A percentile compares a stretch with the other conserved stretches of the same genome.
These are phyloP conservation scores for Diloba caeruleocephala DNA, from an alignment of 2,888 invertebrate genomes.

Conservation along the genomic window DNA sequence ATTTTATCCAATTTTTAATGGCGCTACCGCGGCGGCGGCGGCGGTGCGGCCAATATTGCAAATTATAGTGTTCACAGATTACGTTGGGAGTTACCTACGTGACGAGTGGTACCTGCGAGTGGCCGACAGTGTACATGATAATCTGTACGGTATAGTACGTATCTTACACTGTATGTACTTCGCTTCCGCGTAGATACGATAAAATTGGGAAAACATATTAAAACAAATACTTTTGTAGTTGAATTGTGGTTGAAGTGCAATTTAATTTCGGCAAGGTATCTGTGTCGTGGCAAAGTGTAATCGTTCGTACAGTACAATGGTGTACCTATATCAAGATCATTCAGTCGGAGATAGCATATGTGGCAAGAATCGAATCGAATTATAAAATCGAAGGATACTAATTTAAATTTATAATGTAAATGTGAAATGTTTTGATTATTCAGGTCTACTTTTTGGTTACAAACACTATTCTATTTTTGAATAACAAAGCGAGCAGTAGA, in stretches of 20 bases:
- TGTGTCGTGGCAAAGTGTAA: too few relatives aligned
- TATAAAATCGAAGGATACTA: too few relatives aligned
- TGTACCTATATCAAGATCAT: too few relatives aligned
- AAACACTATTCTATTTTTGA: too few relatives aligned
- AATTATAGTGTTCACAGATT: conserved; percentile 86
- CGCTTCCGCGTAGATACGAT: conserved; percentile 36
- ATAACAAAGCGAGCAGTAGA: too few relatives aligned
- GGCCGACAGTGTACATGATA: conserved; percentile 39
- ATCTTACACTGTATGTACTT: conserved; percentile 25
- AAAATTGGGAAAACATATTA: conserved; percentile 26
- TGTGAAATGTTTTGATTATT: too few relatives aligned
- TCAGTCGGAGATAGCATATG: too few relatives aligned
- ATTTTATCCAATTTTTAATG: conserved; percentile 80
- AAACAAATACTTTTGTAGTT: conserved; percentile 8
- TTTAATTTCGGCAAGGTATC: too few relatives aligned
- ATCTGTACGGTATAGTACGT: conserved; percentile 24
- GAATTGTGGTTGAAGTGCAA: conserved; percentile 11
- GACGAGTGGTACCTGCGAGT: conserved; percentile 55
- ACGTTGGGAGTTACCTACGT: conserved; percentile 74
- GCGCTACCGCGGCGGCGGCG: conserved; percentile 78
- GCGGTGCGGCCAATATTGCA: conserved; percentile 79
- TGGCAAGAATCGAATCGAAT: too few relatives aligned
- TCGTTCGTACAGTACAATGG: too few relatives aligned
- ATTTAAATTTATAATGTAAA: too few relatives aligned
- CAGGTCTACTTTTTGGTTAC: too few relatives aligned